Percentiles rank a stretch among this genome's conserved stretches.
Evolutionary conservation across 2,888 invertebrate genomes (phyloP).

Genomic region (Caenorhabditis sp.): DNA sequence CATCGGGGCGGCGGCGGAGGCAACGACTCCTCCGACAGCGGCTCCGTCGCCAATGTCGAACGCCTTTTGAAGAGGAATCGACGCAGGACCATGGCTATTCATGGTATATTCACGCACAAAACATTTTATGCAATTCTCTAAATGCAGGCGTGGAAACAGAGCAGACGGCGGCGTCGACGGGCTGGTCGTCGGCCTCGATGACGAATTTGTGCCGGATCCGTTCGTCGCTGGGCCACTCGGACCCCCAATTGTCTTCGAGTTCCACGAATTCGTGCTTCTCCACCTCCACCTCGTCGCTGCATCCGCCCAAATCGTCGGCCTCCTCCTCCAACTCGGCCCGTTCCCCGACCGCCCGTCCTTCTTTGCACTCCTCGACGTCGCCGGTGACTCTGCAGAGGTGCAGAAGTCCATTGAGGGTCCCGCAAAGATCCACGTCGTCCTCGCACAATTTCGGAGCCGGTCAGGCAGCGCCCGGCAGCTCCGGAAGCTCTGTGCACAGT

Average conservation of each 20-base stretch:
- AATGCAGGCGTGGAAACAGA: conserved; percentile 39
- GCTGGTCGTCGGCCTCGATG: conserved; percentile 64
- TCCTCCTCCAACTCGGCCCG: conserved; percentile 29
- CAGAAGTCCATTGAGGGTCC: conserved; percentile 58
- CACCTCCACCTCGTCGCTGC: conserved; percentile 39
- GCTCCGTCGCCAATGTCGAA: conserved; percentile 30
- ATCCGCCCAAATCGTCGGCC: conserved; percentile 37
- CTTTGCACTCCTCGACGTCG: conserved; percentile 67
- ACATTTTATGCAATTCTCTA: too few species aligned
- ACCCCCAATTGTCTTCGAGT: conserved; percentile 73
- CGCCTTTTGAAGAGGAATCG: conserved; percentile 56
- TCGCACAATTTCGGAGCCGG: conserved; percentile 50
- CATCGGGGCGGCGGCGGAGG: conserved; percentile 26
- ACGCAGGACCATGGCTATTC: conserved; percentile 61
- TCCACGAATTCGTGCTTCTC: conserved; percentile 41
- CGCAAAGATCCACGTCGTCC: conserved; percentile 54
- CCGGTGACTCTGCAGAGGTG: conserved; percentile 68
- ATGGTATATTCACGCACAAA: too few species aligned
- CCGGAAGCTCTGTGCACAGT: conserved; percentile 27
- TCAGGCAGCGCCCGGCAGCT: conserved; percentile 17
- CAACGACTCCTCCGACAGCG: conserved; percentile 33
- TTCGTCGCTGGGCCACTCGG: conserved; percentile 77
- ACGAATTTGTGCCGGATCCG: conserved; percentile 66
- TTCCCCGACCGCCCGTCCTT: conserved; percentile 55
- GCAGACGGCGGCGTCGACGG: conserved; percentile 43